phyloP scores from a whole-genome alignment of 2,113 vertebrate genomes.

The Cephalopterus ornatus region DNA sequence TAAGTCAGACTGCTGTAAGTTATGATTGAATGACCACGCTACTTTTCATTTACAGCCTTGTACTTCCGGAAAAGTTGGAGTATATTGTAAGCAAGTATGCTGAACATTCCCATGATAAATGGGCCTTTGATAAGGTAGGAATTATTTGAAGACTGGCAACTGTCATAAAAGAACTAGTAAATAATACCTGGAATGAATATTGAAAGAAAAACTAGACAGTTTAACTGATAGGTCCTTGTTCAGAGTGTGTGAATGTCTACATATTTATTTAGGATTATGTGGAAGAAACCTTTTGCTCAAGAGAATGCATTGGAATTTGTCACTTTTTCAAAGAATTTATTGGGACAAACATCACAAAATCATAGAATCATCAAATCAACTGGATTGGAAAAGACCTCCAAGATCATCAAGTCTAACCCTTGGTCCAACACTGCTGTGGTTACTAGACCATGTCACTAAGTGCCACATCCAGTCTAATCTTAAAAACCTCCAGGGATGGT shows the following conservation, averaged over 20 bases:
- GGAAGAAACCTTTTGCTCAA: not conserved
- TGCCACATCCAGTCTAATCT: no score
- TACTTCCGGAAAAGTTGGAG: slow-evolving; percentile 94
- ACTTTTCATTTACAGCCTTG: slow-evolving; percentile 77
- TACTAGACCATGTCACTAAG: no score
- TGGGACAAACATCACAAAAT: not conserved
- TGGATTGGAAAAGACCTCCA: no score
- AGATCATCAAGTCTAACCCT: no score
- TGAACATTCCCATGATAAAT: slow-evolving; percentile 94
- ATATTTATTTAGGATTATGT: not conserved
- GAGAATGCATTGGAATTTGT: not conserved
- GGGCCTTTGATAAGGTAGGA: slow-evolving; percentile 95
- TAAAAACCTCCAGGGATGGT: no score
- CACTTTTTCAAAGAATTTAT: not conserved
- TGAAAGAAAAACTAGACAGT: slow-evolving; percentile 11
- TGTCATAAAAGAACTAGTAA: not conserved
- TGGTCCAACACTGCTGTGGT: no score
- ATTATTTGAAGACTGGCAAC: not conserved
- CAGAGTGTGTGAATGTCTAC: not conserved
- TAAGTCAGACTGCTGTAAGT: not conserved
- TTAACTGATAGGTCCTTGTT: not conserved
- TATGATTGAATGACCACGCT: not conserved
- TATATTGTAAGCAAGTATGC: slow-evolving; percentile 92
- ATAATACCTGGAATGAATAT: not conserved
- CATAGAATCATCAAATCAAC: no score